Evolutionary conservation across 2,113 vertebrate genomes (phyloP).

Genomic region (Platanista minor): DNA sequence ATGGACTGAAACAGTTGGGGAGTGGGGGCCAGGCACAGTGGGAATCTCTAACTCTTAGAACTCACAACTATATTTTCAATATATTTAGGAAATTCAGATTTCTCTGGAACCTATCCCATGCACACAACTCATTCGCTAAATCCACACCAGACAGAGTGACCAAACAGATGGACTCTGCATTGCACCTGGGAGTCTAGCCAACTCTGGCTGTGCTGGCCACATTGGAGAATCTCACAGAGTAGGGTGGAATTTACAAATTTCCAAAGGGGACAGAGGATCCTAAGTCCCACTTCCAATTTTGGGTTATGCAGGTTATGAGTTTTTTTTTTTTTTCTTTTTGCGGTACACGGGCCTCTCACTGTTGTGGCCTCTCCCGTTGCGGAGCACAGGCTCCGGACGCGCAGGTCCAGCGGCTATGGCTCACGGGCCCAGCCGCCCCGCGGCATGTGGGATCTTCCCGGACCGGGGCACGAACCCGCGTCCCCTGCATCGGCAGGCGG

Average conservation of each 20-base stretch:
- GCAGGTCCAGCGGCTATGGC: no score
- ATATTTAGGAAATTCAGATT: constrained; percentile 22
- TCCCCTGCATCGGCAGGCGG: no score
- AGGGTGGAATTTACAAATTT: background rate
- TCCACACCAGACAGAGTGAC: background rate
- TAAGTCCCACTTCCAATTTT: background rate
- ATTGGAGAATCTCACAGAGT: background rate
- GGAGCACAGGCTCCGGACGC: no score
- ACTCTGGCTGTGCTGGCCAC: background rate
- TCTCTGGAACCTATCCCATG: background rate
- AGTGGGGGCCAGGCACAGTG: background rate
- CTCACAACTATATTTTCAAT: background rate
- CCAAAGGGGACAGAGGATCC: background rate
- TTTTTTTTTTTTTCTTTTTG: no score
- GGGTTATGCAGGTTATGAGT: background rate
- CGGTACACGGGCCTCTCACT: no score
- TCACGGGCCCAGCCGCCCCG: no score
- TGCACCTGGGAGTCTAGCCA: constrained; percentile 39
- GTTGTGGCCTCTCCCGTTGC: no score
- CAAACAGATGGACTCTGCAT: constrained; percentile 55
- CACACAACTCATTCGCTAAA: background rate
- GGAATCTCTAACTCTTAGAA: background rate
- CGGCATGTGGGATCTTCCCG: no score
- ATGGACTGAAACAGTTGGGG: background rate
- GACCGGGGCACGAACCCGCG: no score